Percentiles rank a stretch among this genome's conserved stretches.
Conservation (phyloP, 2,113 vertebrate genomes). For the Girardinichthys multiradiatus region DNA sequence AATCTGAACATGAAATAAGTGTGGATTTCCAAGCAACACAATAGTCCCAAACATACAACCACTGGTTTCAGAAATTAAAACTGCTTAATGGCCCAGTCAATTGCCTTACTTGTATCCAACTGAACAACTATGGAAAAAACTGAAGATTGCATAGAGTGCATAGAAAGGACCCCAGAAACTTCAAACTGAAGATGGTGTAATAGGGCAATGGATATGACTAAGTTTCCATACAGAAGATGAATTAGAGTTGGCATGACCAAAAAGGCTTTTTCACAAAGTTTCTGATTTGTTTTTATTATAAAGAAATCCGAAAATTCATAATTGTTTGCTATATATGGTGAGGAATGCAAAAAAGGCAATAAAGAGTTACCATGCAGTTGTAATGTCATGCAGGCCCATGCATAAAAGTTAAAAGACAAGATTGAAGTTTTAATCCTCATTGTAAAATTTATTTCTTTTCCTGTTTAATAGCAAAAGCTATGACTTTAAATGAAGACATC, state of each 20-base stretch:
- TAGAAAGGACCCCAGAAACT: neutral
- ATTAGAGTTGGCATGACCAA: neutral
- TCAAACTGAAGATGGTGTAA: too few species aligned
- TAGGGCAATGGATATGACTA: too few species aligned
- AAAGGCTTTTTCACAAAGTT: neutral
- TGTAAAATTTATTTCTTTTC: slow-evolving; percentile 14
- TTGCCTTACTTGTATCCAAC: too few species aligned
- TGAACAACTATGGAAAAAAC: neutral
- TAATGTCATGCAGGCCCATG: neutral
- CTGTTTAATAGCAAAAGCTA: slow-evolving; percentile 11
- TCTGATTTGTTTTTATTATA: neutral
- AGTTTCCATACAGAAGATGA: neutral
- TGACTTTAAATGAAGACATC: neutral
- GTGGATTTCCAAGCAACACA: too few species aligned
- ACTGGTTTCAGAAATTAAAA: too few species aligned
- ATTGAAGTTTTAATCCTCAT: slow-evolving; percentile 33
- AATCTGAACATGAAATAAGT: too few species aligned
- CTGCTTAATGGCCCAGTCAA: too few species aligned
- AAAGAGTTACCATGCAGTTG: neutral
- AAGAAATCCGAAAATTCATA: too few species aligned
- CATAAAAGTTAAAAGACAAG: slow-evolving; percentile 14
- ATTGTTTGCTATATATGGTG: neutral
- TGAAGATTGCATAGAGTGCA: neutral
- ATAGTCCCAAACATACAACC: too few species aligned
- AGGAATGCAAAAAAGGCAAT: neutral